A percentile compares a stretch with the other conserved stretches of the same genome.
phyloP scores from a whole-genome alignment of 2,888 invertebrate species.

The Philaethria dido region DNA sequence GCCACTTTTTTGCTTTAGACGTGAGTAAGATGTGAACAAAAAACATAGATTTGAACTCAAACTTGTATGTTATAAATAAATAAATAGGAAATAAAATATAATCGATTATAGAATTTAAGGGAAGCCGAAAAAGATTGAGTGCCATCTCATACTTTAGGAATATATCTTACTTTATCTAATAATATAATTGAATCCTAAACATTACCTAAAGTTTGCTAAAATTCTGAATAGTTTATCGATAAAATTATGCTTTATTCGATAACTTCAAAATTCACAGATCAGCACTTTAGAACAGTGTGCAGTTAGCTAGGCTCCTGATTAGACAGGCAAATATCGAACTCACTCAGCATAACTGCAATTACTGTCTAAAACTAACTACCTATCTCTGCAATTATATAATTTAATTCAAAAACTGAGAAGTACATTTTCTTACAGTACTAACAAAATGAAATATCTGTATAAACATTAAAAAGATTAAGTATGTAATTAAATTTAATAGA shows the following conservation, averaged over 20 bases:
- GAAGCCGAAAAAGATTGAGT: background rate
- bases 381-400: conserved; percentile 24
- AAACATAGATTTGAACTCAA: conserved; percentile 44
- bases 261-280: conserved; percentile 22
- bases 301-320: conserved; percentile 24
- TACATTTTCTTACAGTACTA: background rate
- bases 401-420: background rate
- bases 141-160: background rate
- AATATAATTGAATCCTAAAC: background rate
- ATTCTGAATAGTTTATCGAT: background rate
- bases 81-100: background rate
- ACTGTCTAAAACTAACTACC: conserved; percentile 29
- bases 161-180: background rate
- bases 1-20: conserved; percentile 70
- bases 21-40: conserved; percentile 65
- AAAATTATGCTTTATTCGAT: conserved; percentile 9
- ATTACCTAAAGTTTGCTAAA: background rate
- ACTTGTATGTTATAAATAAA: background rate
- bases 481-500: background rate
- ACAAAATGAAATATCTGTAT: background rate
- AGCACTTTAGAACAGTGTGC: conserved; percentile 28
- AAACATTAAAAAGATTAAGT: background rate
- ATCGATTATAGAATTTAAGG: background rate
- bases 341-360: conserved; percentile 33
- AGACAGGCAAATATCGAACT: conserved; percentile 39